Evolutionary conservation across 2,113 vertebrate genomes (phyloP).

Genomic region (Chunga burmeisteri): DNA sequence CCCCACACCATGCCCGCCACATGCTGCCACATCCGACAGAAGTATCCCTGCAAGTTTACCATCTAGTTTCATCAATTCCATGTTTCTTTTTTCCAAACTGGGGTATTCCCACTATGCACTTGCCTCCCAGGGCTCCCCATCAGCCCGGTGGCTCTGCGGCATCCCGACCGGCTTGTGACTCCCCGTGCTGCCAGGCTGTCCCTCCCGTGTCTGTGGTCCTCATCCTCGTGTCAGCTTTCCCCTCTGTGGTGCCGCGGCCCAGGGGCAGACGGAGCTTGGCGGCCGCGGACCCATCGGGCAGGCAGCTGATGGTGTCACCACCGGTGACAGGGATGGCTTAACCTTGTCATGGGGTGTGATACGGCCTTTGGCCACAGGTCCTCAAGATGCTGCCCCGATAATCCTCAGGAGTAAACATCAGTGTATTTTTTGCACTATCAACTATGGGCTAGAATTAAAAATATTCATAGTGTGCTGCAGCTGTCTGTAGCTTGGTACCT

Average conservation of each 20-base stretch:
- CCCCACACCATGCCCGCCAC: accelerated
- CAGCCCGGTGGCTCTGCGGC: neutral
- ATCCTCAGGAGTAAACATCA: neutral
- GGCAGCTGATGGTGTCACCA: neutral
- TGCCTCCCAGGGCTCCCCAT: neutral
- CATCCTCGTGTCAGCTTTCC: neutral
- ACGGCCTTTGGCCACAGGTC: neutral
- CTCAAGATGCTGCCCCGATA: neutral
- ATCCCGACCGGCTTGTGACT: neutral
- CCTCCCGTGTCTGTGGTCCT: neutral
- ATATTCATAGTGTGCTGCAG: neutral
- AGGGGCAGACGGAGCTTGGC: neutral
- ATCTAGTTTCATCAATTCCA: accelerated
- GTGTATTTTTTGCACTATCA: neutral
- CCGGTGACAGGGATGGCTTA: neutral
- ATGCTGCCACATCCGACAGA: neutral
- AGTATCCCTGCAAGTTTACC: neutral
- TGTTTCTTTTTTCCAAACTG: neutral
- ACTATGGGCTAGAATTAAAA: neutral
- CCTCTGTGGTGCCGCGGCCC: accelerated
- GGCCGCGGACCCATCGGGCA: accelerated
- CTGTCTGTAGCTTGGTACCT: neutral
- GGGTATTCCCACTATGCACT: neutral
- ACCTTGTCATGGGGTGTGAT: neutral
- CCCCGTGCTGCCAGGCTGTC: neutral